These are phyloP conservation scores for Subacronicta megacephala DNA, from an alignment of 2,888 invertebrate species.

Conservation along the genomic window DNA sequence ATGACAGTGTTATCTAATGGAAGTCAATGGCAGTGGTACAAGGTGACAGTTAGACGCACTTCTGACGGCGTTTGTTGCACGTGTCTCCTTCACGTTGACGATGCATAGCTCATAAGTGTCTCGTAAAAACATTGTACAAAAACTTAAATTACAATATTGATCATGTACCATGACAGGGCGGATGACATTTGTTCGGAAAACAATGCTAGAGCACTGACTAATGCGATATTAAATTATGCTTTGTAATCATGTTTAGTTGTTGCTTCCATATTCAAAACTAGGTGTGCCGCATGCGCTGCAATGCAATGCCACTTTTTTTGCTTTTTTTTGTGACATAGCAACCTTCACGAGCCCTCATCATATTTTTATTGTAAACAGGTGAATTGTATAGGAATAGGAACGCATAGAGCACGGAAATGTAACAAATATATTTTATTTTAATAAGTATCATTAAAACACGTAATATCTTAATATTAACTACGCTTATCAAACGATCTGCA, in stretches of 20 bases:
- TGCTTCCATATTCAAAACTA: no score
- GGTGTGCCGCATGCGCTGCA: no score
- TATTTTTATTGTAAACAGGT: no score
- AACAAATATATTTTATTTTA: no score
- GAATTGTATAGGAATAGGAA: no score
- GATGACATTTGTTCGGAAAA: conserved; percentile 24
- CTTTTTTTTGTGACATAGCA: no score
- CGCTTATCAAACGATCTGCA: no score
- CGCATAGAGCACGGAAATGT: no score
- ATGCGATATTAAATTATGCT: conserved; percentile 5
- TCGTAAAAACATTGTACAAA: conserved; percentile 22
- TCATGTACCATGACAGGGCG: conserved; percentile 20
- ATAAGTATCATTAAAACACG: no score
- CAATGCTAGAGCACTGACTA: conserved; percentile 8
- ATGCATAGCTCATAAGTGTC: conserved; percentile 10
- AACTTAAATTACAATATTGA: conserved; percentile 24
- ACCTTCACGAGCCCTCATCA: no score
- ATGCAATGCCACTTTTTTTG: no score
- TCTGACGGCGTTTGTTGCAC: conserved; percentile 18
- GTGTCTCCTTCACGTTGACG: conserved; percentile 8
- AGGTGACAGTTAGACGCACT: conserved; percentile 26
- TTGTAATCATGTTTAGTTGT: neutral
- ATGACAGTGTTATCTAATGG: neutral
- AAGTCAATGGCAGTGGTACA: conserved; percentile 13
- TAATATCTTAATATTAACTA: no score